Base-by-base conservation (phyloP, 2,888 invertebrate species). In the Trichogramma dendrolimi region DNA sequence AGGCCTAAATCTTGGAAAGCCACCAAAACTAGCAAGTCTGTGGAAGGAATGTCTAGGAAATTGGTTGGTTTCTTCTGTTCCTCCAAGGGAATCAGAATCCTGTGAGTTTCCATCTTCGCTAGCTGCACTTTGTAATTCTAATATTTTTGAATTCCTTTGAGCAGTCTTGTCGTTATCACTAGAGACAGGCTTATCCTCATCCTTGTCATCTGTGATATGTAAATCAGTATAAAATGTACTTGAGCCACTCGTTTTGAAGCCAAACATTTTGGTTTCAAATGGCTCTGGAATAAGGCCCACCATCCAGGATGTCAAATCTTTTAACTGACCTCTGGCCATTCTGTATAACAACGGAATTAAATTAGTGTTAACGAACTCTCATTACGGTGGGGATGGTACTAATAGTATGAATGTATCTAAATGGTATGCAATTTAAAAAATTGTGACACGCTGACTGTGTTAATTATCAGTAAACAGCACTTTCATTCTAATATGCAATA, bases 221-320 rank as follows among this genome's bases (percentile, higher is more conserved):
- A 79, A 65, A 66, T 79, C 73, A 0, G 78, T 76, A 58, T 79
- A 79, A 63, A 79, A 79, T 5, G 71, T 79, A 58, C 78, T 78
- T 4, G 74, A 71, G 44, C 70, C 70, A 43, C 62, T 71, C 7
- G 66, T 70, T 66, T 76, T 79, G n/a, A 76, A 75, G 57, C 76
- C 69, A 63, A 79, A 79, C 79, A 79, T 79, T 58, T 76, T 76
- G 67, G 72, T 68, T 67, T 75, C 73, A 64, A 72, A 72, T 67
- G 73, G 72, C 67, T 75, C 76, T 60, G 72, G 71, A 67, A 73
- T 66, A 53, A 70, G 58, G 44, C 72, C 74, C 64, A 72, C 74
- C 72, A 74, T 74, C 75, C 75, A 75, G 70, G 75, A 71, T 61
- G 72, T 70, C 58, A 75, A 68, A 60, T 77, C 76, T 69, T 72